Conservation (phyloP, 1,140 invertebrate genomes). For the Bathynomus jamesi region DNA sequence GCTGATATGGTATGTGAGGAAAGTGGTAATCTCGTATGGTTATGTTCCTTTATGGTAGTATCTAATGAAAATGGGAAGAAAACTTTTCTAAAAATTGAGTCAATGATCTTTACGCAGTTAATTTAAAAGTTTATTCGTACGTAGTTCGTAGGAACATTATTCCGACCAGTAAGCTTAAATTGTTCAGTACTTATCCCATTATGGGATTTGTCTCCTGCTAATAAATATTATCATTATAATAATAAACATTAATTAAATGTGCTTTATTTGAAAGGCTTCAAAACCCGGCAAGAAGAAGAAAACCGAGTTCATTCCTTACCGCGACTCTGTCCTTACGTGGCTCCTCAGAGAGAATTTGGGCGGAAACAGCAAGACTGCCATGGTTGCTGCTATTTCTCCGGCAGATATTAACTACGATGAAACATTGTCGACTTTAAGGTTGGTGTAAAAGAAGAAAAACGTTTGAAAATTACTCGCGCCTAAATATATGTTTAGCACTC, state of each 20-base stretch:
- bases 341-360: slow-evolving; percentile 93
- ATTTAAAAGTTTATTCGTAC: background rate
- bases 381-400: slow-evolving; percentile 96
- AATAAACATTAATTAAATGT: too few relatives aligned
- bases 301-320: slow-evolving; percentile 94
- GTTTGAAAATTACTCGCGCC: too few relatives aligned
- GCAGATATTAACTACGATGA: slow-evolving; percentile 98
- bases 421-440: slow-evolving; percentile 90
- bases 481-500: too few relatives aligned
- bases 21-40: background rate
- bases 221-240: too few relatives aligned
- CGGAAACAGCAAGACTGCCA: slow-evolving; percentile 95
- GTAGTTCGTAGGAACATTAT: background rate
- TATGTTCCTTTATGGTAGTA: background rate
- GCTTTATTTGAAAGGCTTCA: too few relatives aligned
- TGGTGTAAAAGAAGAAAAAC: slow-evolving; percentile 24
- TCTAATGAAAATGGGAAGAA: background rate
- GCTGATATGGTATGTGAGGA: slow-evolving; percentile 61
- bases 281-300: slow-evolving; percentile 76
- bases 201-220: slow-evolving; percentile 31
- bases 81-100: background rate
- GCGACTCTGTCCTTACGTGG: slow-evolving; percentile 98
- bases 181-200: background rate
- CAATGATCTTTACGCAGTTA: background rate
- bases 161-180: background rate